Percentiles rank a stretch among this genome's conserved stretches.
Conservation (phyloP, 2,113 vertebrate genomes). For the Apodemus speciosus region DNA sequence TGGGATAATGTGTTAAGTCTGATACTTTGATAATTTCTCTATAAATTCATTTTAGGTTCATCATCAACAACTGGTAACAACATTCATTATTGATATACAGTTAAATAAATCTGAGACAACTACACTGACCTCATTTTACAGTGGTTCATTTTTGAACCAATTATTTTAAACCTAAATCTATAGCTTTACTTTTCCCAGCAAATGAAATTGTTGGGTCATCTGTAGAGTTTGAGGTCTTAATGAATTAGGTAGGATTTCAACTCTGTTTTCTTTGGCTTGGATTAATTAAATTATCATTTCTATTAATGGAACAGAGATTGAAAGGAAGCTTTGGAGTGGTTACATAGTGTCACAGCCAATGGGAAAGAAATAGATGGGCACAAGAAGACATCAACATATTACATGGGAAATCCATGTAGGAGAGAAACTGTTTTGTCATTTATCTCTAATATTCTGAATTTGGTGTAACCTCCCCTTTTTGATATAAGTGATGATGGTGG, state of each 20-base stretch:
- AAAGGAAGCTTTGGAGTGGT: background rate
- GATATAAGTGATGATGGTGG: background rate
- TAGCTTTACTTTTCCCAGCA: background rate
- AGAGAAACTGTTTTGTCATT: background rate
- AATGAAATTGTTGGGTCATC: background rate
- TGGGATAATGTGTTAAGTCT: background rate
- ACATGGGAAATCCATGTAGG: background rate
- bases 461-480: slow-evolving; percentile 18
- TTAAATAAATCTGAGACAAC: background rate
- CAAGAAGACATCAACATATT: background rate
- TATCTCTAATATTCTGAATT: background rate
- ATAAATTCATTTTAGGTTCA: background rate
- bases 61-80: slow-evolving; percentile 1
- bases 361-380: background rate
- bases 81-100: background rate
- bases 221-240: background rate
- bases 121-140: background rate
- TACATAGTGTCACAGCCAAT: background rate
- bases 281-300: slow-evolving; percentile 21
- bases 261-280: slow-evolving; percentile 27
- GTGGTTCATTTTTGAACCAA: background rate
- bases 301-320: background rate
- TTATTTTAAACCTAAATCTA: slow-evolving; percentile 8
- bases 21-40: slow-evolving; percentile 39
- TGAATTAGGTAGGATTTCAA: slow-evolving; percentile 21